Percentiles rank a stretch among this genome's conserved stretches.
Conservation (phyloP, 2,888 invertebrate genomes). For the Tetrapedia diversipes region DNA sequence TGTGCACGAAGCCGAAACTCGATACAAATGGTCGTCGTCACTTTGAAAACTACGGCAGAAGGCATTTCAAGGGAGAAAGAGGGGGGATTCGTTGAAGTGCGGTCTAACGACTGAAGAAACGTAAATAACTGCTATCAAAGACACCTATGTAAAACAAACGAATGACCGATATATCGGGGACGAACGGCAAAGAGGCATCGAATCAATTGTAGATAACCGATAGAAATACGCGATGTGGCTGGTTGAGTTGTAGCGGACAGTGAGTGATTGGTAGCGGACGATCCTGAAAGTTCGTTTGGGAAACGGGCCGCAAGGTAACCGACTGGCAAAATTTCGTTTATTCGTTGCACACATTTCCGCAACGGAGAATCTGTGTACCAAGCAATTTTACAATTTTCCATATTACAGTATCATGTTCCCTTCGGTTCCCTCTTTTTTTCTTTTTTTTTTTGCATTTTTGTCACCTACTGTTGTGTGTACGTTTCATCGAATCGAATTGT, state of each 20-base stretch:
- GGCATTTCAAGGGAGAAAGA: not conserved
- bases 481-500: not conserved
- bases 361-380: conserved; percentile 11
- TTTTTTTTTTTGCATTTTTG: no score
- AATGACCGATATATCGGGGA: conserved; percentile 56
- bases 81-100: not conserved
- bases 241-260: conserved; percentile 71
- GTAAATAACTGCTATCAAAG: conserved; percentile 51
- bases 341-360: conserved; percentile 52
- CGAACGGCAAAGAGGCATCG: conserved; percentile 59
- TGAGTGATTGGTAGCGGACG: conserved; percentile 71
- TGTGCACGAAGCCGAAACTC: no score
- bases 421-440: not conserved
- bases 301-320: conserved; percentile 47
- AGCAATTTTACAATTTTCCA: conserved; percentile 35
- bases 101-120: conserved; percentile 14
- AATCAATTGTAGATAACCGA: conserved; percentile 72
- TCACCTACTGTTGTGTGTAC: no score
- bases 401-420: not conserved
- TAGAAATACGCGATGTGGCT: conserved; percentile 65
- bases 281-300: conserved; percentile 59
- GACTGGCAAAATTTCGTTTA: conserved; percentile 54
- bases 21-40: no score
- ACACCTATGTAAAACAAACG: conserved; percentile 38
- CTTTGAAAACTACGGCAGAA: no score